These are phyloP conservation scores for Hippopotamyrus pictus DNA, from an alignment of 2,797 vertebrate genomes.

Conservation along the genomic window DNA sequence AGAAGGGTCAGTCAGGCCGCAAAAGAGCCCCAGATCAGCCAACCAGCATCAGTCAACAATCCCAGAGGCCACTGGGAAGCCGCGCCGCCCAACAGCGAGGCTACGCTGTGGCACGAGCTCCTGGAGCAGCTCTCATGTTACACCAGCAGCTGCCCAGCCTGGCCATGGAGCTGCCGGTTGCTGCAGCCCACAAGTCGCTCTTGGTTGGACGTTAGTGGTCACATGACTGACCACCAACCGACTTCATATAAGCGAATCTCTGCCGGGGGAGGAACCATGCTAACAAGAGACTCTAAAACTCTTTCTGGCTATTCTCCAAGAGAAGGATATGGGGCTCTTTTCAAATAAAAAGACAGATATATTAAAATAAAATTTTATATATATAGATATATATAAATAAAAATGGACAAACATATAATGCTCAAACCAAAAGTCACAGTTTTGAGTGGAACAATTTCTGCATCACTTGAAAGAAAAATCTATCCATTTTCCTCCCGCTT, in stretches of 20 bases:
- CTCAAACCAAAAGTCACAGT: constrained; percentile 55
- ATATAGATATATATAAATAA: constrained; percentile 34
- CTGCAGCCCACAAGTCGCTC: not conserved
- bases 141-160: not conserved
- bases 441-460: constrained; percentile 27
- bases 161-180: not conserved
- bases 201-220: not conserved
- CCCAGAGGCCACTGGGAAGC: constrained; percentile 11
- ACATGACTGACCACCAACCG: not conserved
- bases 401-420: constrained; percentile 47
- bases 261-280: constrained; percentile 5
- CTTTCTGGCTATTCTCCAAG: not conserved
- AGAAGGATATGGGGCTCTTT: constrained; percentile 72
- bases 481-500: not conserved
- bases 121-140: not conserved
- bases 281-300: constrained; percentile 4
- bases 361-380: constrained; percentile 55
- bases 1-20: constrained; percentile 78
- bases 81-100: not conserved
- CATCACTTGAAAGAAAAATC: not conserved
- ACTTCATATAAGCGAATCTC: not conserved
- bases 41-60: constrained; percentile 42
- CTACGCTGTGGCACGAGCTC: not conserved
- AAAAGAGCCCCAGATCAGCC: constrained; percentile 72
- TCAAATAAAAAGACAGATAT: constrained; percentile 61